Conservation (phyloP, 1,140 invertebrate species). For the Phenacoccus solenopsis region DNA sequence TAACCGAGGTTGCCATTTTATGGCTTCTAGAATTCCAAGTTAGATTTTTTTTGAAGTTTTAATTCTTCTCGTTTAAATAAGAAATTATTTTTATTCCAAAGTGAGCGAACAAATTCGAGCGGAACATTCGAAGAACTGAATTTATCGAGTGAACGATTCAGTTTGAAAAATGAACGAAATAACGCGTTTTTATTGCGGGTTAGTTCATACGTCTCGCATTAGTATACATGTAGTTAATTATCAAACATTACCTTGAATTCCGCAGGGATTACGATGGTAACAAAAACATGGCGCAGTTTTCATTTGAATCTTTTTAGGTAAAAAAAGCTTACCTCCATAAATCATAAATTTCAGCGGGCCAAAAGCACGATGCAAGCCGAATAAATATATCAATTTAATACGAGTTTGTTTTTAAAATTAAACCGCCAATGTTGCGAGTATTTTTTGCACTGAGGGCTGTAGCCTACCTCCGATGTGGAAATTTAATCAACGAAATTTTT, state of each 20-base stretch:
- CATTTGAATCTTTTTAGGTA: neutral
- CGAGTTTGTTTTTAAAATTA: slow-evolving; percentile 3
- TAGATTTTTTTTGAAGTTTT: no score
- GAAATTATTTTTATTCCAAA: neutral
- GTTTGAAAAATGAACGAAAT: neutral
- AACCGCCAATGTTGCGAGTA: neutral
- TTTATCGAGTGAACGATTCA: neutral
- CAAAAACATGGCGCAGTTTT: neutral
- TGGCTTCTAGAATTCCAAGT: no score
- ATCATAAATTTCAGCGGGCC: neutral
- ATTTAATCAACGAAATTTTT: neutral
- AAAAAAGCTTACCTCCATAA: neutral
- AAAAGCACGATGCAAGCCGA: neutral
- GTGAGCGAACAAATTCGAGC: neutral
- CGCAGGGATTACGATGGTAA: neutral
- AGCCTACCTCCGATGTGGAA: neutral
- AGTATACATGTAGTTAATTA: neutral
- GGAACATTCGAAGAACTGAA: no score
- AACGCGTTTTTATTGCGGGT: neutral
- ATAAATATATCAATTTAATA: slow-evolving; percentile 4
- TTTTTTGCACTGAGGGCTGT: no score
- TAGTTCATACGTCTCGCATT: neutral
- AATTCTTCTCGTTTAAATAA: neutral
- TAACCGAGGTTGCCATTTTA: no score
- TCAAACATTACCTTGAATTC: neutral